Conservation (phyloP, 2,888 invertebrate genomes). For the Scaptomyza polygonia region DNA sequence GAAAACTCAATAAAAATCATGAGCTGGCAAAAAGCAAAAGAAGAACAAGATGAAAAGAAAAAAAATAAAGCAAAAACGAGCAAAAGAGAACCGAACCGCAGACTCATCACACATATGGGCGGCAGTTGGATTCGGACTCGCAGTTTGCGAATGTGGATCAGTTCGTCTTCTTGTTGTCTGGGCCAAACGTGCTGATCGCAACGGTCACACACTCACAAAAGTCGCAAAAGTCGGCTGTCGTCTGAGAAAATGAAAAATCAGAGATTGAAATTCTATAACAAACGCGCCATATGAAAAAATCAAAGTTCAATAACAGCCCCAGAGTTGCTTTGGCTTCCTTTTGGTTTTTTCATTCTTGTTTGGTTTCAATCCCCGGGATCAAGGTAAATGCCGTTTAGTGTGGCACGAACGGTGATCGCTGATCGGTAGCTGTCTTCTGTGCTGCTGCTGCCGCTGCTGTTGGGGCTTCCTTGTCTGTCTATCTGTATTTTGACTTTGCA, state of each 20-base stretch:
- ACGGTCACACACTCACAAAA: conserved; percentile 31
- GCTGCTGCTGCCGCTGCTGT: conserved; percentile 11
- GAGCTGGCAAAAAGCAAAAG: conserved; percentile 48
- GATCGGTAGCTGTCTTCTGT: conserved; percentile 36
- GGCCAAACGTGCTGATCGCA: conserved; percentile 42
- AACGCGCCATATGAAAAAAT: conserved; percentile 53
- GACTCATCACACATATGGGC: conserved; percentile 62
- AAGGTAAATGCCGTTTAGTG: conserved; percentile 76
- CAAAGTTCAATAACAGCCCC: conserved; percentile 73
- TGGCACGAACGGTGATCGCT: conserved; percentile 71
- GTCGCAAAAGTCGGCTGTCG: background rate
- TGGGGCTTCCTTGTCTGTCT: conserved; percentile 67
- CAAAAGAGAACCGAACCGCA: conserved; percentile 26
- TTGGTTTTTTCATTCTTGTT: conserved; percentile 23
- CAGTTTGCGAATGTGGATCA: conserved; percentile 52
- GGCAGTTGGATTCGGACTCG: conserved; percentile 31
- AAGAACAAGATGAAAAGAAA: too few relatives aligned
- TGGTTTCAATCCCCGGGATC: conserved; percentile 58
- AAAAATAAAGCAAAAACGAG: conserved; percentile 3
- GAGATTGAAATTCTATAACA: conserved; percentile 71
- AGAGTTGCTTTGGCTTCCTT: conserved; percentile 65
- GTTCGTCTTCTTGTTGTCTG: conserved; percentile 32
- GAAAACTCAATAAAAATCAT: conserved; percentile 63
- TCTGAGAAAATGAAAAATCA: conserved; percentile 48
- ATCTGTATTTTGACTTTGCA: conserved; percentile 41